Evolutionary conservation across 2,888 invertebrate genomes (phyloP).

Genomic region (Amphiduros pacificus): DNA sequence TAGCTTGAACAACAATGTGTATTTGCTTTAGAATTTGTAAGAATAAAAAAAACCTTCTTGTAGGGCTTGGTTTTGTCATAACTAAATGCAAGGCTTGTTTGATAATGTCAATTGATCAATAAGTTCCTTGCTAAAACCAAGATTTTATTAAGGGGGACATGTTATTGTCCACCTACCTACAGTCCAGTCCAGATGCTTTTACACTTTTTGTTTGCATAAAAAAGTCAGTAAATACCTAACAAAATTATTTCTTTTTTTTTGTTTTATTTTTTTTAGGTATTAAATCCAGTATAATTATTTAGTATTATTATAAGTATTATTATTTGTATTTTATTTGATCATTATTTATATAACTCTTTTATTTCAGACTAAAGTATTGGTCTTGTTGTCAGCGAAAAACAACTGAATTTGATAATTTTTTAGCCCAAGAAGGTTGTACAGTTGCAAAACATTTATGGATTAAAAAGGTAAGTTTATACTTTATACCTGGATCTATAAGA

Average conservation of each 20-base stretch:
- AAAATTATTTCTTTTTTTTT: too few species aligned
- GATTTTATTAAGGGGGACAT: not conserved
- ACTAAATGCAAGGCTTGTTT: too few species aligned
- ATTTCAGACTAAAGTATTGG: constrained; percentile 81
- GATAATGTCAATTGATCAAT: not conserved
- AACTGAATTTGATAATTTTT: constrained; percentile 88
- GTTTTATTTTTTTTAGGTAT: too few species aligned
- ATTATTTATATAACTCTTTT: too few species aligned
- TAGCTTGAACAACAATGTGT: too few species aligned
- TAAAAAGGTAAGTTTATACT: constrained; percentile 39
- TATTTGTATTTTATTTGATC: too few species aligned
- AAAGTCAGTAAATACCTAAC: too few species aligned
- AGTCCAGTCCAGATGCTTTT: too few species aligned
- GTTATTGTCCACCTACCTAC: not conserved
- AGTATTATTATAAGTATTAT: too few species aligned
- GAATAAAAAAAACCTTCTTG: not conserved
- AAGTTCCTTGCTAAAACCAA: not conserved
- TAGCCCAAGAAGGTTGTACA: constrained; percentile 88
- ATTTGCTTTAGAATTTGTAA: not conserved
- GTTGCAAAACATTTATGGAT: constrained; percentile 85
- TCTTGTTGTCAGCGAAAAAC: constrained; percentile 92
- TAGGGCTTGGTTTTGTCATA: too few species aligned
- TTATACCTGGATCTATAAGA: not conserved
- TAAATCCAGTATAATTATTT: too few species aligned
- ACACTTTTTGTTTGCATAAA: too few species aligned